Base-by-base conservation (phyloP, 1,140 invertebrate genomes). In the Aphaenogaster rudis region DNA sequence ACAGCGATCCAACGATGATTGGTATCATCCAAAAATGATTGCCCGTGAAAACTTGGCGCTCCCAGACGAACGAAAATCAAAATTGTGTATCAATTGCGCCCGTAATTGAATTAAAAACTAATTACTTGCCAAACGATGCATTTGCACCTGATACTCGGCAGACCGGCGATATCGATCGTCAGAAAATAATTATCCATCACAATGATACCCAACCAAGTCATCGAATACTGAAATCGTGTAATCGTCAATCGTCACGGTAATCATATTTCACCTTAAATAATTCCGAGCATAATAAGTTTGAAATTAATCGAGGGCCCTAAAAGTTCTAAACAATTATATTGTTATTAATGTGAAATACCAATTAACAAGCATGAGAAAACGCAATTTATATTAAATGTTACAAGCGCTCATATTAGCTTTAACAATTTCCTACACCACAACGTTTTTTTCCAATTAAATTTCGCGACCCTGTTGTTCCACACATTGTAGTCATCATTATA, bases 11-110 rank as follows among this genome's bases (percentile, higher is more conserved):
- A 33, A 84, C 42, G 80, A 84, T 76, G 80, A 84, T 74, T 84
- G 50, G 80, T 74, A 84, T 84, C 80, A 76, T 84, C 80, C 80
- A 71, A 84, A 84, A 84, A 84, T 84, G 80, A 84, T 84, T 84
- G 69, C 69, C 69, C 28, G 45, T 84, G 80, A 84, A 84, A 84
- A 84, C 80, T 84, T 84, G 80, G 69, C 54, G 54, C 33, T 61
- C 52, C 39, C 80, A 72, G 28, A 84, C 54, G 69, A 50, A 74
- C 80, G 80, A 76, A 84, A 84, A 84, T 84, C 80, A 84, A 84
- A 84, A 84, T 84, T 84, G 80, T 84, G 54, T 84, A 84, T 72
- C 80, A 84, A 84, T 84, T 76, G 80, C 80, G 69, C 15, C 4
- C 11, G 42, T 76, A 84, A 84, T 76, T 84, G 69, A 84, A 84